Conservation (phyloP, 1,140 invertebrate genomes). For the Ostrea edulis region DNA sequence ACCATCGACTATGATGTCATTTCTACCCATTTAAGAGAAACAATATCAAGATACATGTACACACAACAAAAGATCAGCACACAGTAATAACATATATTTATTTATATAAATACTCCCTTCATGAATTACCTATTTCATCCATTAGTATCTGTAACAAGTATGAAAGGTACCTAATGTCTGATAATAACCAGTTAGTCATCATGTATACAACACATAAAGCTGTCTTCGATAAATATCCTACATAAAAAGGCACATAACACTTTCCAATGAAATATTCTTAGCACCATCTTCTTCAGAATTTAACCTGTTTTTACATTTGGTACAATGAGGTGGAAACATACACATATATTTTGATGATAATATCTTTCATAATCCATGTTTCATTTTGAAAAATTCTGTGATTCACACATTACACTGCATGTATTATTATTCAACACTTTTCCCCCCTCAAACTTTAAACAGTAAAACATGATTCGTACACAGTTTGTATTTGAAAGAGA, state of each 20-base stretch:
- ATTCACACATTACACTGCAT: background rate
- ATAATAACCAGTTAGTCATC: slow-evolving; percentile 30
- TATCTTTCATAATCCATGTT: background rate
- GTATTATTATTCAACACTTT: background rate
- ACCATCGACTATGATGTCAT: too few relatives aligned
- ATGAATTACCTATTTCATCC: slow-evolving; percentile 24
- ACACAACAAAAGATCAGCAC: background rate
- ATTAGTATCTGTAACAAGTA: slow-evolving; percentile 37
- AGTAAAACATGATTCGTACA: background rate
- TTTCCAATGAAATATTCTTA: slow-evolving; percentile 26
- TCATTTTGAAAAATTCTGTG: background rate
- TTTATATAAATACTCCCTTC: slow-evolving; percentile 37
- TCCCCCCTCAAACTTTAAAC: background rate
- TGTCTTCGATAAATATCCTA: slow-evolving; percentile 27
- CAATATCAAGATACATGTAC: too few relatives aligned
- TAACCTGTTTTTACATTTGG: slow-evolving; percentile 12
- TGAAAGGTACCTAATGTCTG: slow-evolving; percentile 1
- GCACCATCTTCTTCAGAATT: slow-evolving; percentile 27
- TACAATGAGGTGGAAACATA: slow-evolving; percentile 11
- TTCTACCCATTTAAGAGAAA: too few relatives aligned
- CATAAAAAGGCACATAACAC: slow-evolving; percentile 29
- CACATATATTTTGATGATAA: background rate
- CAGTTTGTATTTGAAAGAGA: background rate
- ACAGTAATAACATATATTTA: slow-evolving; percentile 36
- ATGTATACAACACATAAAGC: slow-evolving; percentile 26